phyloP scores from a whole-genome alignment of 2,797 vertebrate species.

The Protonibea diacanthus region DNA sequence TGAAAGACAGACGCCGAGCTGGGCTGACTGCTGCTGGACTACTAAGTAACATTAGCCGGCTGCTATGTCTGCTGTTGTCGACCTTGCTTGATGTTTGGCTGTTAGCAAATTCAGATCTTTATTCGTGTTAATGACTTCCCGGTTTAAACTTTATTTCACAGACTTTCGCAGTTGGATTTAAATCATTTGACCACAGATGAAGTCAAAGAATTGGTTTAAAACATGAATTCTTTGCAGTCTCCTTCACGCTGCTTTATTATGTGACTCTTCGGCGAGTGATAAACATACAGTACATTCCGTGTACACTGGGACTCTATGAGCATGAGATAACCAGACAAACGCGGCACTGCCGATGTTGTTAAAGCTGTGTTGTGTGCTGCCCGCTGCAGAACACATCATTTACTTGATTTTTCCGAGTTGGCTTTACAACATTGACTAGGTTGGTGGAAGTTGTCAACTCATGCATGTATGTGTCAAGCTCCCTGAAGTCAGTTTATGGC shows the following conservation, averaged over 20 bases:
- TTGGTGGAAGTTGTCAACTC: conserved; percentile 25
- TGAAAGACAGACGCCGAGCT: no score
- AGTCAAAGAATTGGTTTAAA: conserved; percentile 1
- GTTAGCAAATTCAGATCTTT: not conserved
- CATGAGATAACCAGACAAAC: conserved; percentile 18
- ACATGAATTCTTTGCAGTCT: not conserved
- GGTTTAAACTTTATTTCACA: not conserved
- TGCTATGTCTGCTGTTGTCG: no score
- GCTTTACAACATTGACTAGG: conserved; percentile 13
- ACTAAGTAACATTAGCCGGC: no score
- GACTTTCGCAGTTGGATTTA: not conserved
- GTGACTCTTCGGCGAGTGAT: no score
- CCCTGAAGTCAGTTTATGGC: not conserved
- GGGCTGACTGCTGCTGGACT: no score
- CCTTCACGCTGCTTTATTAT: not conserved
- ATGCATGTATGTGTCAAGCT: not conserved
- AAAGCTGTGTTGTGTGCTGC: conserved; percentile 8
- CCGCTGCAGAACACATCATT: conserved; percentile 21
- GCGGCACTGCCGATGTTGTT: not conserved
- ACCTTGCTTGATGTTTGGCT: no score
- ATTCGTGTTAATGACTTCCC: not conserved
- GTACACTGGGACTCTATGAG: not conserved
- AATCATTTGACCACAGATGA: conserved; percentile 7
- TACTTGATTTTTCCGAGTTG: not conserved
- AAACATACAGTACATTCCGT: no score